Base-by-base conservation (phyloP, 2,888 invertebrate species). In the Cheilosia variabilis region DNA sequence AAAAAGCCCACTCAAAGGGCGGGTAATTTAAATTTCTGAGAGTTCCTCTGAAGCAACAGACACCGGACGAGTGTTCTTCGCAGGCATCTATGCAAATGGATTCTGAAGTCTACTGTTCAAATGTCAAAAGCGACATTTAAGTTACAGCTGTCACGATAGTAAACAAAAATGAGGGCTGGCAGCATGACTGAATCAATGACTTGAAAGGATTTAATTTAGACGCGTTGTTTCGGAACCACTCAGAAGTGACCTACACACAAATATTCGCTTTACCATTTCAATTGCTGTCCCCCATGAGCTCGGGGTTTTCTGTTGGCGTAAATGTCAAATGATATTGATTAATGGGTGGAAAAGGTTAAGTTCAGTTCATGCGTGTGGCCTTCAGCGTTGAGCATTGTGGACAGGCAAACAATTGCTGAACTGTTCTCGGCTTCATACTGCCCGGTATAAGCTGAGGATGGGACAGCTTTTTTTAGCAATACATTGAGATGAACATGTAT, bases 191-290 rank as follows among this genome's bases (percentile, higher is more conserved):
- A 22, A 17, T 31, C 15, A 53, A 22, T 50, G 65, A 24, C 45
- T 75, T 57, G 41, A 66, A 57, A 41, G 57, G 75, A 65, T 58
- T 65, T 75, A 27, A 65, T 66, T 50, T 66, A 75, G 57, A 22
- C 13, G 34, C 13, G 6, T 15, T 9, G 10, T 34, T 34, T 10
- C 34, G 22, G 37, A 57, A 47, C 45, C 55, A 50, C 58, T 17
- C 2, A 31, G 34, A 31, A 27, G n/a, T n/a, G 2, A 31, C 34
- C 1, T n/a, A 13, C 37, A 37, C 13, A 41, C 24, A 27, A n/a
- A 47, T 34, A 31, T 24, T 24, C 5, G 19, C 50, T 24, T 15
- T 41, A 15, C 17, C 43, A 41, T 52, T 53, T 53, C 43, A 53
- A 15, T 24, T 24, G 2, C 53, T 41, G 17, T 27, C 41, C 24